Evolutionary conservation across 2,797 vertebrate genomes (phyloP).

Genomic region (Sebastes nivosus): DNA sequence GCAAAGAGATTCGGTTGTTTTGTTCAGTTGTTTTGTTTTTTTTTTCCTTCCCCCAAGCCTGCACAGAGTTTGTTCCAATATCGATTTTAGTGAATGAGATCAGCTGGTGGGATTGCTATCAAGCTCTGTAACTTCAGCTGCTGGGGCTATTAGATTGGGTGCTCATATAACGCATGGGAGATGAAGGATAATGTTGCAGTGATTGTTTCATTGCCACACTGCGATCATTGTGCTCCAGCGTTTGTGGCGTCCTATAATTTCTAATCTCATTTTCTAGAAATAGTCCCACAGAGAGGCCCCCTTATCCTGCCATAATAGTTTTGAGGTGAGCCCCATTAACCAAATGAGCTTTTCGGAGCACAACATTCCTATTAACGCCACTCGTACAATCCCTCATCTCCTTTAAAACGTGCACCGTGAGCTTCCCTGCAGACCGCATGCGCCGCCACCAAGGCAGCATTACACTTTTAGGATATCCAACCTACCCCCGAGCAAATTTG

Average conservation of each 20-base stretch:
- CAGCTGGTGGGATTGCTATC: constrained; percentile 43
- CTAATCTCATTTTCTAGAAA: constrained; percentile 70
- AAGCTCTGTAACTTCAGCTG: constrained; percentile 35
- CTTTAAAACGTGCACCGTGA: constrained; percentile 18
- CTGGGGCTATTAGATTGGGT: constrained; percentile 26
- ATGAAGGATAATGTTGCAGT: constrained; percentile 54
- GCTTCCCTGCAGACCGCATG: constrained; percentile 12
- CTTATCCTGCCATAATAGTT: constrained; percentile 64
- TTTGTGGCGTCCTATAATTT: constrained; percentile 58
- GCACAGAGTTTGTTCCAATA: constrained; percentile 27
- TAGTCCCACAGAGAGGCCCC: constrained; percentile 53
- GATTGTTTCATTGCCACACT: constrained; percentile 59
- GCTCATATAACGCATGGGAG: constrained; percentile 42
- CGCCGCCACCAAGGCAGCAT: constrained; percentile 10
- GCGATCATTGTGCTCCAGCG: constrained; percentile 29
- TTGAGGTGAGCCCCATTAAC: constrained; percentile 76
- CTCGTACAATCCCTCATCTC: constrained; percentile 45
- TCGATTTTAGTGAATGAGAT: constrained; percentile 51
- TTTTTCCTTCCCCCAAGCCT: neutral
- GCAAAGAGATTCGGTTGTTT: constrained; percentile 17
- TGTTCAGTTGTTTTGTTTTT: neutral
- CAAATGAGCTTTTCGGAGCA: constrained; percentile 68
- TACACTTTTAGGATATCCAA: constrained; percentile 9
- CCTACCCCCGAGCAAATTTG: constrained; percentile 7
- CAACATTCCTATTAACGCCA: constrained; percentile 62